Base-by-base conservation (phyloP, 2,888 invertebrate genomes). In the Epirrhoe alternata region DNA sequence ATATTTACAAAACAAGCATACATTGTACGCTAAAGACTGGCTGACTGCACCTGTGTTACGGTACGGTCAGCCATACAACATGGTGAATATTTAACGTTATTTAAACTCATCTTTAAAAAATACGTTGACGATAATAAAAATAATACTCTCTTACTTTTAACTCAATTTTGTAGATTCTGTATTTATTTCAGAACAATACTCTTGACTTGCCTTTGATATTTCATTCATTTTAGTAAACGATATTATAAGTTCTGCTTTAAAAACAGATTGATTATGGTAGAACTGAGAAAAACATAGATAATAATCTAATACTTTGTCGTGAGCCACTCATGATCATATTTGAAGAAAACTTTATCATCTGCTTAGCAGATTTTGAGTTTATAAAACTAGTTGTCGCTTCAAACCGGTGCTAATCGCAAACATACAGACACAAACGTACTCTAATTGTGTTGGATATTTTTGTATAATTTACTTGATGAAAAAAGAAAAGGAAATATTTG, bases 371-470 rank as follows among this genome's bases (percentile, higher is more conserved):
- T 68, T 61, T 64, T 64, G 52, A 70, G 47, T 62, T 66, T 71
- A 73, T 75, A 68, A 59, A 79, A 80, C 81, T 73, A 72, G 80
- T 79, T 72, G 47, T 4, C n/a, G 6, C n/a, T 47, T 47, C 3
- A 47, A 14, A 6, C n/a, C 6, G 16, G 56, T 16, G 24, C 42
- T 45, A 38, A 35, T 38, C 10, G 10, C 33, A 7, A 7, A 55
- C n/a, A n/a, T n/a, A n/a, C n/a, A 38, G 54, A 0, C 0, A 47
- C 16, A 14, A 47, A 47, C 35, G 5, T 24, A 24, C 24, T 24
- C 24, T 24, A 24, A 24, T 2, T 2, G 24, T 24, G 24, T 2
- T 24, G 24, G 24, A 5, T 35, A 35, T 6, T 35, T 10, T 5
- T 8, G 35, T 35, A 35, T n/a, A n/a, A n/a, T 5, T 5, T 35